phyloP scores from a whole-genome alignment of 2,113 vertebrate species.

The Amblyornis subalaris region DNA sequence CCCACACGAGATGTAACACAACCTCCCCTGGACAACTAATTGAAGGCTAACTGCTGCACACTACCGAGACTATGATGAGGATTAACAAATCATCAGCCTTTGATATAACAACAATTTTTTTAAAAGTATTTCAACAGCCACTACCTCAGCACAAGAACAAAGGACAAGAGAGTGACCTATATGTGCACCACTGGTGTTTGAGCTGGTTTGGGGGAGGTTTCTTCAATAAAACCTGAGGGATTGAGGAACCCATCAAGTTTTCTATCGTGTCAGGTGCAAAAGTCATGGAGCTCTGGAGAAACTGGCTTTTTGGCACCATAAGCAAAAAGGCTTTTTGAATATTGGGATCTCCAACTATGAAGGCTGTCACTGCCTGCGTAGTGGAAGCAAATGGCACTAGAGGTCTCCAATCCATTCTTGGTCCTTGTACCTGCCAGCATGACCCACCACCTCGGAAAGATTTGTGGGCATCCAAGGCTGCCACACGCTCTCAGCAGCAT shows the following conservation, averaged over 20 bases:
- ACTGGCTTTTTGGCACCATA: background rate
- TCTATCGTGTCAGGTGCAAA: accelerated
- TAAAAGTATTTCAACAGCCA: background rate
- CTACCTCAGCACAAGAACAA: background rate
- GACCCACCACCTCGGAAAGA: background rate
- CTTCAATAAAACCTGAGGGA: background rate
- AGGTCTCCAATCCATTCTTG: background rate
- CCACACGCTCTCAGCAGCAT: background rate
- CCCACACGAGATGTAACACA: background rate
- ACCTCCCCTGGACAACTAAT: background rate
- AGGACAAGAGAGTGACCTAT: background rate
- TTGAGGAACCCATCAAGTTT: background rate
- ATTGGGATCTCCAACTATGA: background rate
- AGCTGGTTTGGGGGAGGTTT: background rate
- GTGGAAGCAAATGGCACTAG: background rate
- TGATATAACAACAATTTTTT: background rate
- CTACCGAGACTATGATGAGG: background rate
- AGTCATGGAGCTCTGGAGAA: background rate
- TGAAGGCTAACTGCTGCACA: background rate
- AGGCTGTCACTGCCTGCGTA: background rate
- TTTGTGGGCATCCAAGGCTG: accelerated
- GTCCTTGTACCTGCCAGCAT: background rate
- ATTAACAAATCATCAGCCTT: background rate
- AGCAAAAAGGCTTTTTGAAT: background rate
- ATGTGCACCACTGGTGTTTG: accelerated